Evolutionary conservation across 2,888 invertebrate genomes (phyloP), one percentile per base, ranked within the genome.

Genomic region (Steromphala cineraria): DNA sequence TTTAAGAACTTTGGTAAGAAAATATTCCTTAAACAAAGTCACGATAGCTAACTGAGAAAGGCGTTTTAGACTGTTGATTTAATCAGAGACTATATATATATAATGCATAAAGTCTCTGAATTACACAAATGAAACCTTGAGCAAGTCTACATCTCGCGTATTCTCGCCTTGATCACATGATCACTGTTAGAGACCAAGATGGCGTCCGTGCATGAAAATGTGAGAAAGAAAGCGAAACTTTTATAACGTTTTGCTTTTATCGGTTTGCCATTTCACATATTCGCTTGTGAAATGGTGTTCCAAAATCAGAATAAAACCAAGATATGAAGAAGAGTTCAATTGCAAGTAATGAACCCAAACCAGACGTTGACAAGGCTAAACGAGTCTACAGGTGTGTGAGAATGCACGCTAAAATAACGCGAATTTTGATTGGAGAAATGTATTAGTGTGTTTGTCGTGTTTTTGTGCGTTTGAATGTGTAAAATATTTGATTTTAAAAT

Each of bases 361-460:
- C 89, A 67, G 90, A 91, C 83, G 87, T 89, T 80, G 91, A 91
- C 82, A 89, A 90, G 82, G 90, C 91, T 15, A 91, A 90, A 81
- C 87, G 89, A 81, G 88, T 91, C 67, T 91, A 91, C 88, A 89
- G 90, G 91, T 91, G 80, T 15, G 53, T 40, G 46, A 8, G 10
- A 1, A 1, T 10, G 46, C 46, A 46, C 46, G 46, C 13, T 5
- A 46, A 46, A 46, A 46, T 46, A 46, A 46, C 46, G 10, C 13
- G 46, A 10, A 46, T 46, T 46, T 46, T 46, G 46, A 10, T 46
- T 46, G 10, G 13, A 46, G 46, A 46, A 46, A 1, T 46, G 5
- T 46, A 13, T 8, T 46, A 10, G 13, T 46, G 46, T 46, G 46
- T 1, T 46, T 5, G 13, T 46, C 1, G 46, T 10, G 8, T 46